Evolutionary conservation across 1,140 invertebrate genomes (phyloP).

Genomic region (Conopomorpha cramerella): DNA sequence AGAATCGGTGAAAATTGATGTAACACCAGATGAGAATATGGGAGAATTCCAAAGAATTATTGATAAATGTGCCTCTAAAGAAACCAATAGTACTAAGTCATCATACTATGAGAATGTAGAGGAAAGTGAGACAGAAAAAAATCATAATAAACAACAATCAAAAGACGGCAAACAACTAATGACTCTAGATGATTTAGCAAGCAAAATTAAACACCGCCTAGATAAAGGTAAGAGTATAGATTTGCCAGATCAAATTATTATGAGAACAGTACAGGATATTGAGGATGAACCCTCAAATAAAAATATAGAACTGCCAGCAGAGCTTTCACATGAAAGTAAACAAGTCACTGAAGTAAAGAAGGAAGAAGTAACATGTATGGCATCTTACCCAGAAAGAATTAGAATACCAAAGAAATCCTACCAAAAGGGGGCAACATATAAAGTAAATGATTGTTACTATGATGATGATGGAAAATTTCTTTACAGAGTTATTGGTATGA

Average conservation of each 20-base stretch:
- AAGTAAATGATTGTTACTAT: conserved; percentile 76
- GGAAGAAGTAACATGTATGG: conserved; percentile 12
- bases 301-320: conserved; percentile 25
- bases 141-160: conserved; percentile 9
- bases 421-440: conserved; percentile 67
- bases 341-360: conserved; percentile 20
- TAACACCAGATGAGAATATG: conserved; percentile 26
- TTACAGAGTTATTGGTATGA: conserved; percentile 73
- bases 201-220: conserved; percentile 28
- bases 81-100: conserved; percentile 17
- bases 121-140: conserved; percentile 12
- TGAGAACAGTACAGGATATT: conserved; percentile 21
- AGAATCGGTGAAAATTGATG: conserved; percentile 33
- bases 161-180: conserved; percentile 19
- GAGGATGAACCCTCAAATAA: conserved; percentile 11
- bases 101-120: conserved; percentile 7
- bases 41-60: conserved; percentile 51
- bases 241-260: conserved; percentile 28
- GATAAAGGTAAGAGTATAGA: conserved; percentile 34
- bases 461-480: conserved; percentile 77
- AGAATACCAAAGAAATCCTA: conserved; percentile 66
- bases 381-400: conserved; percentile 63
- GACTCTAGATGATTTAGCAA: conserved; percentile 35
- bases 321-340: conserved; percentile 19
- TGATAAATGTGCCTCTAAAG: conserved; percentile 23